phyloP scores from a whole-genome alignment of 2,888 invertebrate genomes.

The Monoplex corrugatus region DNA sequence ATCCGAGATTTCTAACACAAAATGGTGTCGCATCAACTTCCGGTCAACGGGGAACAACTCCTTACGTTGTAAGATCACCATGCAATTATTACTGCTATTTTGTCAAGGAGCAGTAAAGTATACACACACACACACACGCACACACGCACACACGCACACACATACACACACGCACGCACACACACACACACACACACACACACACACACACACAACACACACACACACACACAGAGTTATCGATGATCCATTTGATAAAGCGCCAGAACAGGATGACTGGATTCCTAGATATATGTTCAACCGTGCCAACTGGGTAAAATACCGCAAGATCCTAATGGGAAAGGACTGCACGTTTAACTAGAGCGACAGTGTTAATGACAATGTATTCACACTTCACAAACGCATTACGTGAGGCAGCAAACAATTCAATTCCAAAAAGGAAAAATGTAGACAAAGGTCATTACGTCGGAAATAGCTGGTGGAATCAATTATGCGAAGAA shows the following conservation, averaged over 20 bases:
- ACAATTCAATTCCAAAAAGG: no score
- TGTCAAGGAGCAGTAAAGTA: background rate
- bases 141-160: constrained; percentile 1
- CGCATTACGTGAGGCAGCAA: no score
- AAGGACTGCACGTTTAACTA: background rate
- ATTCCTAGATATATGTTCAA: no score
- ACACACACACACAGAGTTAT: background rate
- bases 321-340: background rate
- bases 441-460: no score
- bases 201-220: background rate
- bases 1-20: background rate
- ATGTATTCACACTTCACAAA: background rate
- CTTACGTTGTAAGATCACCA: no score
- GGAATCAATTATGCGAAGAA: no score
- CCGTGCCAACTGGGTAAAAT: no score
- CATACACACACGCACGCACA: constrained; percentile 17
- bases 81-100: background rate
- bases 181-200: constrained; percentile 23
- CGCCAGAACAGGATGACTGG: no score
- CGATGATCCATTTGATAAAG: background rate
- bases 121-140: constrained; percentile 18
- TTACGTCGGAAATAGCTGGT: no score
- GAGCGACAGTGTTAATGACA: background rate
- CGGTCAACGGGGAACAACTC: background rate
- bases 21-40: constrained; percentile 34